Evolutionary conservation across 2,113 vertebrate genomes (phyloP).

Genomic region (Tetraodon nigroviridis): DNA sequence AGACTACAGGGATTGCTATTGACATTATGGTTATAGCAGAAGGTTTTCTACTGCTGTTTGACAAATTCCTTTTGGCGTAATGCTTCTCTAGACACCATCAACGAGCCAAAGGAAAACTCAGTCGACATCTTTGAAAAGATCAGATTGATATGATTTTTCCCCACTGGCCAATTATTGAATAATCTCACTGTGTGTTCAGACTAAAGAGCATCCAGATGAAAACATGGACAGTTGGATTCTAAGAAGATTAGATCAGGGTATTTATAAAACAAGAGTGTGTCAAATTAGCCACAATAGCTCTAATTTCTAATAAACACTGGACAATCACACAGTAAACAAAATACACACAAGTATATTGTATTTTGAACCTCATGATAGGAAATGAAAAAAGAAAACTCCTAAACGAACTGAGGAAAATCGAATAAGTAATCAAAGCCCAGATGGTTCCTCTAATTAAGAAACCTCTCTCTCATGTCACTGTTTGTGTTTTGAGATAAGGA

Average conservation of each 20-base stretch:
- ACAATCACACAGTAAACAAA: not conserved
- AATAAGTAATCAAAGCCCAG: slow-evolving; percentile 1
- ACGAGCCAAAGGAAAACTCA: slow-evolving; percentile 25
- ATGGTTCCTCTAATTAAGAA: slow-evolving; percentile 23
- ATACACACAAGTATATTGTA: not conserved
- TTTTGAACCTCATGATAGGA: not conserved
- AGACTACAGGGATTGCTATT: no score
- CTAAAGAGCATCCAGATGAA: slow-evolving; percentile 3
- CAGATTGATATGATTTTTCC: slow-evolving; percentile 14
- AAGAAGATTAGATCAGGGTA: slow-evolving; percentile 18
- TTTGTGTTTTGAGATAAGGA: slow-evolving; percentile 55
- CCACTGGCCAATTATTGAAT: slow-evolving; percentile 18
- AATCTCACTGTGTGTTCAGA: slow-evolving; percentile 20
- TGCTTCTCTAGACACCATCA: slow-evolving; percentile 9
- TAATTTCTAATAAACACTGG: not conserved
- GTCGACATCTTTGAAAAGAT: slow-evolving; percentile 15
- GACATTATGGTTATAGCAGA: no score
- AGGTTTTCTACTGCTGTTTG: slow-evolving; percentile 10
- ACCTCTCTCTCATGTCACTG: slow-evolving; percentile 25
- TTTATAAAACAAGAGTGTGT: slow-evolving; percentile 31
- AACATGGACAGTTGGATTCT: slow-evolving; percentile 20
- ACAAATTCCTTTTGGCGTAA: slow-evolving; percentile 29
- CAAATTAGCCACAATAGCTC: not conserved
- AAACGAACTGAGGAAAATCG: not conserved
- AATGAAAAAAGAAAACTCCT: not conserved